Evolutionary conservation across 2,888 invertebrate genomes (phyloP).

Genomic region (Phytoseiulus persimilis): DNA sequence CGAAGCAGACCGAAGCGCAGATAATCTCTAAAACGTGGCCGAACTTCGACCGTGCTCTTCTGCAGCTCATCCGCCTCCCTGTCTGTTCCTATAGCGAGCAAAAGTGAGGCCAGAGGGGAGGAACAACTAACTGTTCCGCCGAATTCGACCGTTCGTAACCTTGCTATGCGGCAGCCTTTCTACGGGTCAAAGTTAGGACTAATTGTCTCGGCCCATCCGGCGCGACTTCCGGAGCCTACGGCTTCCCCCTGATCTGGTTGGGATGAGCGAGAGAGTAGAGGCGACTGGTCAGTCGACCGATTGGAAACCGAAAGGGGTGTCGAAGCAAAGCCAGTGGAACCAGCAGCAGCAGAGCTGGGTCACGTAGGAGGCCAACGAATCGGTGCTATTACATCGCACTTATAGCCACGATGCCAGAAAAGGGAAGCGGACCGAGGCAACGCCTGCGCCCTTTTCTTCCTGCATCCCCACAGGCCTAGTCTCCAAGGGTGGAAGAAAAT

Average conservation of each 20-base stretch:
- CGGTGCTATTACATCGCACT: conserved; percentile 5
- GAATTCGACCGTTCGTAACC: background rate
- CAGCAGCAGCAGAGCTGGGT: background rate
- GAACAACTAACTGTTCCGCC: background rate
- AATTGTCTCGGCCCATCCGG: background rate
- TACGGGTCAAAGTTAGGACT: conserved; percentile 5
- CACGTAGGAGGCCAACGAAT: background rate
- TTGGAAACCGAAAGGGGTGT: background rate
- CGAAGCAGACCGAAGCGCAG: background rate
- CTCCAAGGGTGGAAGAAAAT: background rate
- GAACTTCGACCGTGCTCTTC: background rate
- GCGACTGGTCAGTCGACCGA: background rate
- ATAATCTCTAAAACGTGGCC: background rate
- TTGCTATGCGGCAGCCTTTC: background rate
- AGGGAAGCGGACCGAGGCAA: background rate
- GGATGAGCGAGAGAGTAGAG: background rate
- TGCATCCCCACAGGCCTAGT: background rate
- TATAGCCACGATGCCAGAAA: background rate
- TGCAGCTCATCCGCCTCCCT: background rate
- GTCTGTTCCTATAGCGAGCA: background rate
- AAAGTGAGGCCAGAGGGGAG: background rate
- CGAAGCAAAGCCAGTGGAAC: background rate
- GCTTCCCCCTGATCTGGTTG: background rate
- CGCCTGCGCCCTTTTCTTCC: background rate
- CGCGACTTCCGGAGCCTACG: background rate